phyloP scores from a whole-genome alignment of 2,797 vertebrate genomes.

The Coracias cyanogaster region DNA sequence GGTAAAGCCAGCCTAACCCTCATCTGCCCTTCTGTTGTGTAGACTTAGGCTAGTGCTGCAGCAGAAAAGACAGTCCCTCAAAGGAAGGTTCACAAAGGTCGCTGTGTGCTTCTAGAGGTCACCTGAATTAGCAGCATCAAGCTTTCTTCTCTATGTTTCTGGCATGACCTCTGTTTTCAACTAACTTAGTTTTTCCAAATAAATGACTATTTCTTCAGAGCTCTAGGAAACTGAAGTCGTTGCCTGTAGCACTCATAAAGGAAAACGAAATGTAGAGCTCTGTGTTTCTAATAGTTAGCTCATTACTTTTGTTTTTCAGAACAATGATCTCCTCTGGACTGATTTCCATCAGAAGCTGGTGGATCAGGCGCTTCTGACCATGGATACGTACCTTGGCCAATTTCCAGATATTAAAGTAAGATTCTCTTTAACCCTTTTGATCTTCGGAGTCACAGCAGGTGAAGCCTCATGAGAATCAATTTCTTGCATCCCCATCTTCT shows the following conservation, averaged over 20 bases:
- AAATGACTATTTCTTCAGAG: background rate
- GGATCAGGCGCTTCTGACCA: constrained; percentile 96
- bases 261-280: background rate
- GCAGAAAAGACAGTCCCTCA: background rate
- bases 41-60: background rate
- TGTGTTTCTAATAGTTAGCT: background rate
- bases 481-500: background rate
- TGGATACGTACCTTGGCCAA: constrained; percentile 98
- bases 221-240: background rate
- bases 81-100: background rate
- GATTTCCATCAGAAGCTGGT: constrained; percentile 99
- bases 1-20: background rate
- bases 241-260: background rate
- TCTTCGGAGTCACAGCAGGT: background rate
- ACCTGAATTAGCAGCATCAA: background rate
- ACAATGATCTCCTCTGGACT: constrained; percentile 94
- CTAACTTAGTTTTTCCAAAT: background rate
- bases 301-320: constrained; percentile 79
- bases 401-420: constrained; percentile 98
- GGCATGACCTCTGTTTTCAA: background rate
- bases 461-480: background rate
- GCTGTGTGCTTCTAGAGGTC: background rate
- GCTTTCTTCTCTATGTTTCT: background rate
- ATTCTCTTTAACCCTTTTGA: background rate
- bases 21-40: background rate